phyloP scores from a whole-genome alignment of 2,888 invertebrate genomes.

The Antheraea assamensis region DNA sequence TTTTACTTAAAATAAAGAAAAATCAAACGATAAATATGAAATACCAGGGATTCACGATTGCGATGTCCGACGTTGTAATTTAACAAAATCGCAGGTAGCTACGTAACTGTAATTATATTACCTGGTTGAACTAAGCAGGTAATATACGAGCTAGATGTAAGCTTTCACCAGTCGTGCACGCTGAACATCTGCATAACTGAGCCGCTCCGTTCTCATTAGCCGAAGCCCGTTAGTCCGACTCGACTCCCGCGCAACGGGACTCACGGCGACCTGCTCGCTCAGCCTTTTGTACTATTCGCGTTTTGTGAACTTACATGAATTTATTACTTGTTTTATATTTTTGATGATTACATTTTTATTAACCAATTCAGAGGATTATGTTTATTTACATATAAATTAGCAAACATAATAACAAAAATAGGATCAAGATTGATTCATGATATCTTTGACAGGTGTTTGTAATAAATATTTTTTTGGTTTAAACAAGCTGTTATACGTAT shows the following conservation, averaged over 20 bases:
- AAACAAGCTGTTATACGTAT: no score
- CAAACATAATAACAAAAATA: background rate
- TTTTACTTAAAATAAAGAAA: background rate
- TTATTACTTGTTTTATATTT: background rate
- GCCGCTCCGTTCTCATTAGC: constrained; percentile 76
- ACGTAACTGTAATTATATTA: constrained; percentile 4
- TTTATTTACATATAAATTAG: background rate
- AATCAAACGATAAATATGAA: background rate
- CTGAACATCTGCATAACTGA: constrained; percentile 42
- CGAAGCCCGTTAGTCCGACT: constrained; percentile 72
- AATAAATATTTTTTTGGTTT: no score
- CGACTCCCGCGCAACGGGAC: constrained; percentile 63
- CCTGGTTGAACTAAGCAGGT: constrained; percentile 17
- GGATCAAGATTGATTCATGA: background rate
- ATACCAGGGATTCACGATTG: background rate
- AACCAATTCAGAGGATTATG: background rate
- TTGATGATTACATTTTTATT: background rate
- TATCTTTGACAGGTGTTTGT: background rate
- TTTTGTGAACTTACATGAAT: constrained; percentile 12
- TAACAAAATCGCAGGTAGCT: constrained; percentile 8
- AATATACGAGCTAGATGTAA: constrained; percentile 16
- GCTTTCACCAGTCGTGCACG: constrained; percentile 18
- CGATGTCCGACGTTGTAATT: background rate
- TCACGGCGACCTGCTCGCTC: constrained; percentile 43
- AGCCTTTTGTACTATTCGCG: constrained; percentile 32